Conservation (phyloP, 2,113 vertebrate species). For the Castor canadensis region DNA sequence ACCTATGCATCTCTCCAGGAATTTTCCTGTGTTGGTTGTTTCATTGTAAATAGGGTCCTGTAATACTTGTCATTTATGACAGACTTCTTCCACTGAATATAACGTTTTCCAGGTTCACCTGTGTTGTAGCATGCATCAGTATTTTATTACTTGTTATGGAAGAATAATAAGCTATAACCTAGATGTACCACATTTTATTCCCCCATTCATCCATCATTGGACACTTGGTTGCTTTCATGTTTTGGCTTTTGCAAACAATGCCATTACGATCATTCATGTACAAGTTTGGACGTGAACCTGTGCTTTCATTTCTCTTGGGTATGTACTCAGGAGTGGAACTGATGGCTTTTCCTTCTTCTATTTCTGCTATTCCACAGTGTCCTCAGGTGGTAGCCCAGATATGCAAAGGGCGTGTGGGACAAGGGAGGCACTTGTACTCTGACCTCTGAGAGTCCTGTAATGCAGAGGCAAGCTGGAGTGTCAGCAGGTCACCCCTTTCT, state of each 20-base stretch:
- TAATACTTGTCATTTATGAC: neutral
- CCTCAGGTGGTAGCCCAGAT: neutral
- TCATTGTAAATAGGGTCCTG: neutral
- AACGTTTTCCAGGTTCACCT: neutral
- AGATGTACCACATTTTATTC: neutral
- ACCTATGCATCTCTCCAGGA: accelerated
- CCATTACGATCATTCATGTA: neutral
- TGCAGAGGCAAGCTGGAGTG: neutral
- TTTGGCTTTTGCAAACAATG: neutral
- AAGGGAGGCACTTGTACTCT: neutral
- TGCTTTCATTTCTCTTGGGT: neutral
- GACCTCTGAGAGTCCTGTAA: neutral
- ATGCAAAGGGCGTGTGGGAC: accelerated
- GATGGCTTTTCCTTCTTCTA: neutral
- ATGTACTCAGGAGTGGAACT: neutral
- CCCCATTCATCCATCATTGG: neutral
- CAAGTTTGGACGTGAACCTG: neutral
- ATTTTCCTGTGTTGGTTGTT: neutral
- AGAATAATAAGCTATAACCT: neutral
- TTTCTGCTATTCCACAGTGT: too few relatives aligned
- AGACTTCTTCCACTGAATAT: neutral
- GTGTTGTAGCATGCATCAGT: neutral
- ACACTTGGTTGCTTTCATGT: accelerated
- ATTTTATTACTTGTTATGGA: neutral
- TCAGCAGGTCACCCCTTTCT: neutral